Evolutionary conservation across 92 coral and sea anemone species (phyloP), one percentile per base, ranked within the genome.

Genomic region (Epizoanthus stellaris): DNA sequence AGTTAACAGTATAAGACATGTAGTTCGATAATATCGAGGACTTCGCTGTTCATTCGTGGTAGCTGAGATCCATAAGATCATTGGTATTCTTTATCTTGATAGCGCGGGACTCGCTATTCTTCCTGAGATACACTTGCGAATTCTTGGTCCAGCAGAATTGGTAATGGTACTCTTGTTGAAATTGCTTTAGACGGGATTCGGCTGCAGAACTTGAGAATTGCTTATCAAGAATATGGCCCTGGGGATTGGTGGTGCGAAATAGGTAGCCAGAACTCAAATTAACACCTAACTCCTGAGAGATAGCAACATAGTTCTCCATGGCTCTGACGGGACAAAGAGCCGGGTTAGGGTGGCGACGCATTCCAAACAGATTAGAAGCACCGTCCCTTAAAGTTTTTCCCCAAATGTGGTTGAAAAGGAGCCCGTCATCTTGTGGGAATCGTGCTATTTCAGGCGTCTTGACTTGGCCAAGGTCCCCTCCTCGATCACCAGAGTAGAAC

Each of bases 341-440:
- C 2, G 93, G 85, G 80, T 89, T 82, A 6, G 93, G 85, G 62
- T 89, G 93, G 0, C 93, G 84, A 8, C 86, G 84, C 56, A 88
- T 79, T 5, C 95, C 92, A 73, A 85, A 91, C 5, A 92, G 53
- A 20, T 85, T 88, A 0, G 88, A 42, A 1, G 73, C 67, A 11
- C 85, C 85, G 59, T 89, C 95, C 7, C 88, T 68, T 13, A 91
- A 58, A 4, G 92, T 85, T 61, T 91, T 88, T 0, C 94, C 94
- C 88, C 90, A 89, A 12, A 82, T 59, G n/a, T 89, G 87, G 60
- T 91, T 86, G 67, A 92, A 83, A 1, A 89, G 73, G 6, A 92
- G 63, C 7, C 92, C 92, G 25, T 62, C 39, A 40, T 89, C 88
- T 12, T 76, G 59, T 11, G 91, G 92, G 23, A 89, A 92, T 9